Evolutionary conservation across 1,140 invertebrate genomes (phyloP).

Genomic region (Arctopsyche grandis): DNA sequence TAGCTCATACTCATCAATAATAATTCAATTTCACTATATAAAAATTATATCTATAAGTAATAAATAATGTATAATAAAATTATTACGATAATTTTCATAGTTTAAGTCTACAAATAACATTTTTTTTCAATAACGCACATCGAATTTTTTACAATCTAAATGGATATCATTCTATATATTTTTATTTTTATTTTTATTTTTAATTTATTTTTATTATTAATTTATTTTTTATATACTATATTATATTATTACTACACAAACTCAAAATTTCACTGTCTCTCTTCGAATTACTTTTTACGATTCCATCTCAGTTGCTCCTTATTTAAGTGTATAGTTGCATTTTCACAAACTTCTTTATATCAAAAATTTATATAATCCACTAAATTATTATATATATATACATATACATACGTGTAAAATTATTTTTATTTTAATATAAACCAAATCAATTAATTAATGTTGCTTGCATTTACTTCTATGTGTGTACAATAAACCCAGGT

Average conservation of each 20-base stretch:
- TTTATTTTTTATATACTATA: slow-evolving; percentile 17
- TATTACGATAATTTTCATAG: too few relatives aligned
- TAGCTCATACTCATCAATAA: too few relatives aligned
- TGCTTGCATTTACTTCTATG: slow-evolving; percentile 49
- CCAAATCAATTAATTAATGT: slow-evolving; percentile 43
- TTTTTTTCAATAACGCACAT: too few relatives aligned
- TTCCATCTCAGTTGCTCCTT: slow-evolving; percentile 48
- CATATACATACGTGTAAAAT: slow-evolving; percentile 9
- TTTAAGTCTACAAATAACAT: too few relatives aligned
- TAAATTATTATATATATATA: neutral
- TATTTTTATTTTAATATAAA: slow-evolving; percentile 29
- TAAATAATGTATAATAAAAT: too few relatives aligned
- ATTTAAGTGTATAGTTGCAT: slow-evolving; percentile 31
- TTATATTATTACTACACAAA: slow-evolving; percentile 10
- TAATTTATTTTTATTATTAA: neutral
- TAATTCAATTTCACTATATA: too few relatives aligned
- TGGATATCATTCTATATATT: neutral
- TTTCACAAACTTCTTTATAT: slow-evolving; percentile 22
- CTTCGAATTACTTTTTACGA: slow-evolving; percentile 39
- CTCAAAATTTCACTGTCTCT: slow-evolving; percentile 49
- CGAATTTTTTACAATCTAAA: neutral
- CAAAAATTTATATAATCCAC: slow-evolving; percentile 5
- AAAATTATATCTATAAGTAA: too few relatives aligned
- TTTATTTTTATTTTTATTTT: slow-evolving; percentile 1
- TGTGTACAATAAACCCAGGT: slow-evolving; percentile 41